Evolutionary conservation across 2,888 invertebrate species (phyloP).

Genomic region (Tenthredo livida): DNA sequence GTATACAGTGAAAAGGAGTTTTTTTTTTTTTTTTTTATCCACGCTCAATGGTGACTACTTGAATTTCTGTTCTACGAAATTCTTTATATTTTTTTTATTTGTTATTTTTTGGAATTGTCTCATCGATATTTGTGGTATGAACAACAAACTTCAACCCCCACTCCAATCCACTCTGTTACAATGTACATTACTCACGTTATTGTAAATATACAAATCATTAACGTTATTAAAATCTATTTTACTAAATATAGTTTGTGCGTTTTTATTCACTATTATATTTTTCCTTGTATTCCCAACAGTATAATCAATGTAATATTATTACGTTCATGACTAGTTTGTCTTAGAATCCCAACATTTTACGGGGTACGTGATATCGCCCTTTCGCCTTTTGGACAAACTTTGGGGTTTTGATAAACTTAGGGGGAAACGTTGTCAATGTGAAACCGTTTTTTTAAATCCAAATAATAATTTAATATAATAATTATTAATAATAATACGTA

Average conservation of each 20-base stretch:
- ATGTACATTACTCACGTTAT: constrained; percentile 32
- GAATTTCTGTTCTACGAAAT: neutral
- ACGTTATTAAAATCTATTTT: constrained; percentile 71
- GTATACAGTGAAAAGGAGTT: neutral
- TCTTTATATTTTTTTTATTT: neutral
- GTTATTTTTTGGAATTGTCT: neutral
- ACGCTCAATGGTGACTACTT: neutral
- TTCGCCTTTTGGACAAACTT: neutral
- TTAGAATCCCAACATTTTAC: neutral
- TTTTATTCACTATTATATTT: neutral
- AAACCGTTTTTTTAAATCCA: neutral
- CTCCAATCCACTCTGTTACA: neutral
- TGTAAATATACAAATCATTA: constrained; percentile 60
- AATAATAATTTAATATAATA: too few species aligned
- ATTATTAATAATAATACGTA: too few species aligned
- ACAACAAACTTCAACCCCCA: neutral
- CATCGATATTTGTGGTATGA: neutral
- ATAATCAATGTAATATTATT: neutral
- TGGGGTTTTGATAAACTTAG: neutral
- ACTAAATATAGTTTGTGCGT: constrained; percentile 58
- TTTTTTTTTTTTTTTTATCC: constrained; percentile 33
- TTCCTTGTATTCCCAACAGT: neutral
- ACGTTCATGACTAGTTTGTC: neutral
- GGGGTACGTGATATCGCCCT: neutral
- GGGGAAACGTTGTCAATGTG: neutral